These are phyloP conservation scores for Zootermopsis nevadensis DNA, from an alignment of 2,888 invertebrate species.

Conservation along the genomic window DNA sequence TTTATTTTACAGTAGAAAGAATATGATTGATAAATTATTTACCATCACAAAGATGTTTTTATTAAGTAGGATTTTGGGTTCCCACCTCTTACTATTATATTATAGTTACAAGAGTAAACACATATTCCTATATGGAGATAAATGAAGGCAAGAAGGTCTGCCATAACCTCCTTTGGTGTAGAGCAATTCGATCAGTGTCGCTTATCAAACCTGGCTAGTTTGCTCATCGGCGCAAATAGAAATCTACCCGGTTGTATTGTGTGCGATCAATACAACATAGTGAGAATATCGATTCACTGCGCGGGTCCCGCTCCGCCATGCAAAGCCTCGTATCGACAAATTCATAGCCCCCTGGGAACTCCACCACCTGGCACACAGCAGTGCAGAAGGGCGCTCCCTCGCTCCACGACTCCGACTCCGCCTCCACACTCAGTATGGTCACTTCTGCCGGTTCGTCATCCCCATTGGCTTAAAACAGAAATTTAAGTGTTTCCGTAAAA, in stretches of 20 bases:
- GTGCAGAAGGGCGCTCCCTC: neutral
- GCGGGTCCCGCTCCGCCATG: neutral
- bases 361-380: conserved; percentile 31
- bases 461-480: neutral
- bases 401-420: neutral
- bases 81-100: too few relatives aligned
- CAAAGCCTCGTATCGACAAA: conserved; percentile 33
- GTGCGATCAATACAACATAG: neutral
- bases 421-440: neutral
- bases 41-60: too few relatives aligned
- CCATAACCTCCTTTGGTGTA: neutral
- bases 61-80: too few relatives aligned
- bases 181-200: neutral
- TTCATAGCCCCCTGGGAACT: conserved; percentile 38
- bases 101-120: too few relatives aligned
- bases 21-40: too few relatives aligned
- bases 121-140: too few relatives aligned
- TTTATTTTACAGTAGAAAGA: too few relatives aligned
- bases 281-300: neutral
- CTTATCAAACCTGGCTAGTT: neutral
- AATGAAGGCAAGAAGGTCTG: too few relatives aligned
- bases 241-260: neutral
- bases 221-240: neutral
- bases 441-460: neutral
- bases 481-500: neutral